phyloP scores from a whole-genome alignment of 2,113 vertebrate genomes.

The Protobothrops mucrosquamatus region DNA sequence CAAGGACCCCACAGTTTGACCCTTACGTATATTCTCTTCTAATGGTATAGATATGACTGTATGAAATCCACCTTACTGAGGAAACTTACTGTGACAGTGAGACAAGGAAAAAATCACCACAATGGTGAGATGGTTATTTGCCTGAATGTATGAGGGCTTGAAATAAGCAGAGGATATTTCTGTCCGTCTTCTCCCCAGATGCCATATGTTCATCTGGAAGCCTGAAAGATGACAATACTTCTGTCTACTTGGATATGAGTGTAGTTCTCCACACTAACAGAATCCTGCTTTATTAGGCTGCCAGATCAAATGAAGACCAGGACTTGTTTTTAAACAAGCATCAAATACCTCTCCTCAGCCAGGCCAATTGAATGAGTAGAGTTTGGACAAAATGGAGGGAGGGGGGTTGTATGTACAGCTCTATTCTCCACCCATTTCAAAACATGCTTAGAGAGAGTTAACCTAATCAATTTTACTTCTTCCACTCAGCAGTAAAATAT shows the following conservation, averaged over 20 bases:
- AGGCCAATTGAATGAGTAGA: not conserved
- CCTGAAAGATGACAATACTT: not conserved
- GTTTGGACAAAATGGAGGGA: not conserved
- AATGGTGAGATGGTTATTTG: not conserved
- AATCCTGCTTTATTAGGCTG: not conserved
- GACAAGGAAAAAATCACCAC: not conserved
- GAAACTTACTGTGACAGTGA: not conserved
- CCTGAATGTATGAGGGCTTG: not conserved
- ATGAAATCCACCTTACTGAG: not conserved
- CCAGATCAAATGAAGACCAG: not conserved
- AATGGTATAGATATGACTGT: not conserved
- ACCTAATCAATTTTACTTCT: not conserved
- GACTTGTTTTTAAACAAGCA: not conserved
- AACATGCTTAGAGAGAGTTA: not conserved
- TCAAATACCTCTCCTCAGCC: not conserved
- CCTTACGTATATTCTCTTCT: not conserved
- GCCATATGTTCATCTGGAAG: not conserved
- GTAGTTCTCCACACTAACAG: not conserved
- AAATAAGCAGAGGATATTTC: not conserved
- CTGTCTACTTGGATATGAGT: not conserved
- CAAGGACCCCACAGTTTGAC: not conserved
- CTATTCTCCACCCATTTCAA: not conserved
- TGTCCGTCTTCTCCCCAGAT: not conserved
- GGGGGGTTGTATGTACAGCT: not conserved
- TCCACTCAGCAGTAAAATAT: not conserved